Evolutionary conservation across 2,797 vertebrate genomes (phyloP), one percentile per base, ranked within the genome.

Genomic region (Tauraco hartlaubi): DNA sequence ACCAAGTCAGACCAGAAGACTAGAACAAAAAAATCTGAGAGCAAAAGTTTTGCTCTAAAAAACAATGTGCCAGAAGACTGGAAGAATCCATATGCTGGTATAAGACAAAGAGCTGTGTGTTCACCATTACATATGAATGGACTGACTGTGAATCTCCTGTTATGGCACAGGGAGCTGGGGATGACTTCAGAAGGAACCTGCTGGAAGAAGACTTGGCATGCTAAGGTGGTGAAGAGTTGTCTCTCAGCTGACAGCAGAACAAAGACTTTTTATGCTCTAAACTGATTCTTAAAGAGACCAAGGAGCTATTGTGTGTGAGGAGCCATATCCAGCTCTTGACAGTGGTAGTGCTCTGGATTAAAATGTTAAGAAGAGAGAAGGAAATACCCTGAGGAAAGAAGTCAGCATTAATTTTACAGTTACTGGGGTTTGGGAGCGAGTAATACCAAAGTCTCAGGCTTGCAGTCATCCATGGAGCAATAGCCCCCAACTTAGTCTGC

Each of bases 211-310:
- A 39, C 55, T 68, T 6, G 54, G 51, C 31, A 74, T 80, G 61
- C 44, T 84, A 46, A 43, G 76, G 37, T 80, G 46, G 18, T 90
- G 73, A 84, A 88, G 89, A 82, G 11, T 43, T 89, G 43, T 20
- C 39, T 90, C n/a, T 86, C 39, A 33, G n/a, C 61, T 94, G 81
- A 77, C 61, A 87, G 64, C 55, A 79, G 81, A 94, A 85, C 28
- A 66, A 64, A 89, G 63, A 51, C 59, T 81, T 81, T 41, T 58
- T 59, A 11, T 79, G 25, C 46, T 80, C 64, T 18, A 14, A 91
- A 82, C 64, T 43, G 3, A 61, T 92, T 67, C 61, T 82, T 69
- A 67, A 2, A 59, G 52, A 87, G 37, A 79, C 59, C 0, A 4
- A 78, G 67, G 20, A 78, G 28, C 0, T n/a, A 22, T 11, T 58